Base-by-base conservation (phyloP, 2,113 vertebrate species). In the Anarrhichthys ocellatus region DNA sequence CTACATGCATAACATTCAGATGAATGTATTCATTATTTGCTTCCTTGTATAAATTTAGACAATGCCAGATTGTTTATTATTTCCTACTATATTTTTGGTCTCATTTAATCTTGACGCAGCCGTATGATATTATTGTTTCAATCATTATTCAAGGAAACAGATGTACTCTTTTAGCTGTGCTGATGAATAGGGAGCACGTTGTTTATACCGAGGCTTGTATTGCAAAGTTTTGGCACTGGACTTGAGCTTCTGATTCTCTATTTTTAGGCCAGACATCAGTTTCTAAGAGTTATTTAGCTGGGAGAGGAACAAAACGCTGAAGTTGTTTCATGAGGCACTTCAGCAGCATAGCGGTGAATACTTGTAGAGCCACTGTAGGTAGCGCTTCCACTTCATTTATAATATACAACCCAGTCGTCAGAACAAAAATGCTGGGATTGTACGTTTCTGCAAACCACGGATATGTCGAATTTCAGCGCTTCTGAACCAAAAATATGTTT, bases 11-110 rank as follows among this genome's bases (percentile, higher is more conserved):
- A 27, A 27, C 65, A 67, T 34, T 29, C 50, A 71, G n/a, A 86
- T 76, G 44, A 63, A 40, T 48, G 2, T 63, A 29, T 64, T 75
- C 24, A 72, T 56, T 59, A 74, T 76, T 82, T 73, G 11, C 50
- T 59, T 62, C 24, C 75, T 66, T 65, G 59, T 58, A 20, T 59
- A 76, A 52, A 81, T 69, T 67, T 34, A 62, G 48, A 64, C 36
- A 6, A 32, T 48, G 52, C 7, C 38, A 9, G n/a, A 46, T 67
- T 76, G 54, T 68, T 72, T 63, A 20, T 82, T 61, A 52, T 68
- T 62, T 66, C 9, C 17, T n/a, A 3, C 14, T 77, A 6, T 74
- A n/a, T 70, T 58, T 74, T 24, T 27, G 22, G 63, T 58, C 54
- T 73, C 15, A 58, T 68, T 59, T 34, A 42, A 80, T 68, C 27